phyloP scores from a whole-genome alignment of 2,797 vertebrate genomes.

The Micropoecilia bifurca region DNA sequence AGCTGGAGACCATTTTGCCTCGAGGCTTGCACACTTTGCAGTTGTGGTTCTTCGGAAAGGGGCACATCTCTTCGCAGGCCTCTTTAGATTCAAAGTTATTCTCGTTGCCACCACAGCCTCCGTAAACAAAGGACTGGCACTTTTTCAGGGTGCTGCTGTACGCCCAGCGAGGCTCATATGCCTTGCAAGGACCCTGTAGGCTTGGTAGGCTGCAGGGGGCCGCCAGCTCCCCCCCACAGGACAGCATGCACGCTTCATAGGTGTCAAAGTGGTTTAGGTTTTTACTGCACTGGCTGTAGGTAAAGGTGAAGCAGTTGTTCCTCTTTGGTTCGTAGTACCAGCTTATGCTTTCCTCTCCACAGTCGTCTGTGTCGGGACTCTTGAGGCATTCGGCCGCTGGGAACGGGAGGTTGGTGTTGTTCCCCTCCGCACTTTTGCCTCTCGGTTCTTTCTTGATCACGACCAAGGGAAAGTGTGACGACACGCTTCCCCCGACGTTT shows the following conservation, averaged over 20 bases:
- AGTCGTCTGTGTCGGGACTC: constrained; percentile 89
- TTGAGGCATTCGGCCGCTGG: constrained; percentile 90
- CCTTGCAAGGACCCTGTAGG: constrained; percentile 94
- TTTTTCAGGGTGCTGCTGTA: constrained; percentile 89
- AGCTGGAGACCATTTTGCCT: constrained; percentile 95
- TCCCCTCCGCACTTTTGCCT: constrained; percentile 74
- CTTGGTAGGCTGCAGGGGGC: constrained; percentile 90
- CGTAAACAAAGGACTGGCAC: constrained; percentile 95
- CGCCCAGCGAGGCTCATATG: constrained; percentile 94
- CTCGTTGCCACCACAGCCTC: constrained; percentile 93
- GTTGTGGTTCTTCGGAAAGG: constrained; percentile 89
- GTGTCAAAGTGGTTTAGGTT: constrained; percentile 93
- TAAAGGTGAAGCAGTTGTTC: constrained; percentile 96
- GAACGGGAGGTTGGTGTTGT: constrained; percentile 83
- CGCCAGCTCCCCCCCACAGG: constrained; percentile 89
- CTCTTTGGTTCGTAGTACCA: constrained; percentile 96
- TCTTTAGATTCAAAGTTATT: constrained; percentile 97
- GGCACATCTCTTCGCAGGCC: constrained; percentile 94
- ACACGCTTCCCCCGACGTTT: constrained; percentile 87
- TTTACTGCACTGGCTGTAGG: constrained; percentile 92
- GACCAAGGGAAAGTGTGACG: constrained; percentile 88
- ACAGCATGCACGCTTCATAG: constrained; percentile 90
- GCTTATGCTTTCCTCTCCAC: constrained; percentile 91
- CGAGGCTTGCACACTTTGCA: constrained; percentile 92
- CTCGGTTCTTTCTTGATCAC: constrained; percentile 84